phyloP scores from a whole-genome alignment of 2,888 invertebrate genomes.

The Epistrophella euchroma region DNA sequence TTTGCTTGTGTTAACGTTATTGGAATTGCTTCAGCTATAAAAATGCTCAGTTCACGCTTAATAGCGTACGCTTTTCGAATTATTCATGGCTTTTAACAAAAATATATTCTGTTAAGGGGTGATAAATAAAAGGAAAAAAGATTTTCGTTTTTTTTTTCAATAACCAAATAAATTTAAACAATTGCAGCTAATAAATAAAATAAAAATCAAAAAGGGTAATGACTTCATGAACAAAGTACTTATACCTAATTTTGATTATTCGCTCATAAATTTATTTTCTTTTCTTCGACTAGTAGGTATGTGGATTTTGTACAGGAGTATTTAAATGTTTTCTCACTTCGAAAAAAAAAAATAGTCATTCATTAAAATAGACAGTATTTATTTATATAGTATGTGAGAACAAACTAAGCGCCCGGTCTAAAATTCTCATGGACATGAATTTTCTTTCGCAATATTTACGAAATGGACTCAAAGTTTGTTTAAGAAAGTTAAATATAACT shows the following conservation, averaged over 20 bases:
- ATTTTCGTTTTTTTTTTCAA: conserved; percentile 1
- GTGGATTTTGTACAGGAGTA: conserved; percentile 15
- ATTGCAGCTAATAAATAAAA: conserved; percentile 13
- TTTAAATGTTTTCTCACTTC: conserved; percentile 48
- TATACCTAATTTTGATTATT: background rate
- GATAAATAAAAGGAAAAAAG: conserved; percentile 18
- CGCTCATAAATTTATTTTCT: conserved; percentile 38
- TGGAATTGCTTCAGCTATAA: conserved; percentile 21
- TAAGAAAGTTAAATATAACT: too few species aligned
- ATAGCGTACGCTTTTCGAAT: conserved; percentile 42
- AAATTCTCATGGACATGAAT: background rate
- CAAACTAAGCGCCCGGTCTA: background rate
- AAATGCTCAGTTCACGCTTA: conserved; percentile 31
- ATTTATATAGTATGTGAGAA: conserved; percentile 28
- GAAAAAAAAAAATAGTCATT: conserved; percentile 70
- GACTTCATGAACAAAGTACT: background rate
- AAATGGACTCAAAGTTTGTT: too few species aligned
- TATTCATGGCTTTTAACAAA: conserved; percentile 32
- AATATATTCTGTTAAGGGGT: conserved; percentile 16
- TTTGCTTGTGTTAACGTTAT: conserved; percentile 30
- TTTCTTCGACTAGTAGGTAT: conserved; percentile 20
- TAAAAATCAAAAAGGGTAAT: conserved; percentile 12
- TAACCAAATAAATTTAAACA: background rate
- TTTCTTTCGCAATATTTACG: background rate
- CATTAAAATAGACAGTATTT: conserved; percentile 68